Base-by-base conservation (phyloP, 1,140 invertebrate genomes). In the Drosophila kanapiae region DNA sequence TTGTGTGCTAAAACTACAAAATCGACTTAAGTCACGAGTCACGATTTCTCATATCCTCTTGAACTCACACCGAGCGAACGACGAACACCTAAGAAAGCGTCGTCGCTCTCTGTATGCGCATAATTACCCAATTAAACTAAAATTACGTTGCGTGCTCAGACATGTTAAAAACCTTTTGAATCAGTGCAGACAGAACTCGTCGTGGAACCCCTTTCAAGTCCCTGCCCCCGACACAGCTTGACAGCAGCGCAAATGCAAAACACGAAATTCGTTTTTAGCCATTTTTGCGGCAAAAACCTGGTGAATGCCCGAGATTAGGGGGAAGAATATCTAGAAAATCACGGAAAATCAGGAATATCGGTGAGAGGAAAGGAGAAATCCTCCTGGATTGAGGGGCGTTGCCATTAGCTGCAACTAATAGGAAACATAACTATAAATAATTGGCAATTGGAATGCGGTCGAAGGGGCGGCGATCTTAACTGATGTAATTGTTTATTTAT, bases 121-220 rank as follows among this genome's bases (percentile, higher is more conserved):
- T 91, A 91, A 91, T 91, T 91, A 91, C 90, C 88, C 90, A 90
- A 91, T 91, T 91, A 91, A 91, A 91, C 80, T 85, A 77, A 91
- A 91, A 91, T 91, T 91, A 91, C 90, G 88, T 91, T 91, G 90
- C 88, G 90, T 91, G 88, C 88, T 91, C 88, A 91, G 88, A 91
- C 88, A 91, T 91, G 90, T 91, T 91, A 91, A 91, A 90, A 91
- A 81, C 79, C 76, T 71, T 64, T 59, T 68, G 75, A 86, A 78
- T 75, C 84, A 88, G 71, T 80, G 65, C 69, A 90, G 49, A 85
- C 72, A 77, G 49, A 51, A 54, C 33, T 51, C 38, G 60, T 42
- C 35, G 27, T 13, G 57, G 14, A 47, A 58, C 27, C 54, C 42
- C 38, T 67, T 60, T 47, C 11, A 31, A 9, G 11, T 7, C 11